Base-by-base conservation (phyloP, 1,140 invertebrate genomes). In the Pseudomyrmex flavicornis region DNA sequence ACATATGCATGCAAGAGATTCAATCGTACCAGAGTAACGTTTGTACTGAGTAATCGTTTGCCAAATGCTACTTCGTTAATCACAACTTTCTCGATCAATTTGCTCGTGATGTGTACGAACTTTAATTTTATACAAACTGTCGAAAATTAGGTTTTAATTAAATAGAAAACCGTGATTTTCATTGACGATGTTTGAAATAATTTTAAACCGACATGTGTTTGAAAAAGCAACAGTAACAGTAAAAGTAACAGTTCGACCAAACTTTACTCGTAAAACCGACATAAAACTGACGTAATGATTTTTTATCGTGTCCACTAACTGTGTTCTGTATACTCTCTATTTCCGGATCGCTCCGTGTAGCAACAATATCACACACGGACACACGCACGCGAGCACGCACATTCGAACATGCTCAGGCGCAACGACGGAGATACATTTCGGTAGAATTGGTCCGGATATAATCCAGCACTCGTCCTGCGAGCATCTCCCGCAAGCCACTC, bases 381-480 rank as follows among this genome's bases (percentile, higher is more conserved):
- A 12, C 44, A 70, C 52, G 59, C 50, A 54, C 17, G 48, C 46
- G 13, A 77, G 7, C 75, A 44, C 73, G 68, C 63, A 68, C 69
- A 59, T 66, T 44, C 69, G 85, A 54, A 70, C 66, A 66, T 73
- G 66, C 69, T 68, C 83, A 68, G 44, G 83, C 63, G 54, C 61
- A 66, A 63, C 61, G 54, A 73, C 69, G 54, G 76, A 63, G 85
- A 82, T 87, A 83, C 65, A 82, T 87, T 87, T 83, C 77, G 70
- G 59, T 66, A 85, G 84, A 87, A 87, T 86, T 82, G 70, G 65
- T 66, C 76, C 84, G 85, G 63, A 85, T 85, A 86, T 86, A 85
- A 86, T 86, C 74, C 69, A 69, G 48, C 69, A 79, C 56, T 85
- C 82, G 80, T 85, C 56, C 66, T 69, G 76, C 84, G 52, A 73